Base-by-base conservation (phyloP, 2,888 invertebrate genomes). In the Choristoneura rosaceana region DNA sequence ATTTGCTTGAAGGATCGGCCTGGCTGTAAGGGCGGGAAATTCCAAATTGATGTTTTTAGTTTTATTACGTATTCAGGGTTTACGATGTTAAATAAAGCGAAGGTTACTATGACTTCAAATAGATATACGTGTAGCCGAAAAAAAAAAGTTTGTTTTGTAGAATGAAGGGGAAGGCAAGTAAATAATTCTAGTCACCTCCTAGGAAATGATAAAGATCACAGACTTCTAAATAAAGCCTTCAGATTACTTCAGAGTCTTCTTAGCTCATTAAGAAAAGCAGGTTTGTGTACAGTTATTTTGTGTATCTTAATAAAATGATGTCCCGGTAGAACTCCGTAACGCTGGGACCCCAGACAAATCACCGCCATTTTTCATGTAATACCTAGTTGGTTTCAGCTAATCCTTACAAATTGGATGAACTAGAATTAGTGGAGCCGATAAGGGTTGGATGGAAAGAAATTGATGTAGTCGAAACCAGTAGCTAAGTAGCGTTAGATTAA, bases 361-460 rank as follows among this genome's bases (percentile, higher is more conserved):
- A 47, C 58, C 2, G 1, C 67, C 50, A 73, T 73, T 73, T 69
- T 69, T 73, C 73, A 69, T 60, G 62, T 59, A 59, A 73, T 73
- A 63, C 73, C 68, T 69, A 73, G 73, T 73, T 60, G 73, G 69
- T 68, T 43, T 14, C 50, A 59, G 63, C 50, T 73, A 73, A 73
- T 68, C 73, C 64, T 50, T 69, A 73, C 69, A 73, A 73, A 73
- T 59, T 73, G 73, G 73, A 68, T 68, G 59, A 17, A 60, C 58
- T 10, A 45, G 62, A 64, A 68, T 69, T 69, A 73, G 69, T 66
- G 63, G 64, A 69, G 34, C 61, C 64, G 73, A 73, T 73, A 73
- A 69, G 59, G 69, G 71, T 10, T 25, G 64, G 70, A 52, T 41
- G 12, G 55, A 50, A 70, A 65, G 65, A 17, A 59, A 71, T 71